Conservation (phyloP, 2,888 invertebrate species). For the Xylocampa areola region DNA sequence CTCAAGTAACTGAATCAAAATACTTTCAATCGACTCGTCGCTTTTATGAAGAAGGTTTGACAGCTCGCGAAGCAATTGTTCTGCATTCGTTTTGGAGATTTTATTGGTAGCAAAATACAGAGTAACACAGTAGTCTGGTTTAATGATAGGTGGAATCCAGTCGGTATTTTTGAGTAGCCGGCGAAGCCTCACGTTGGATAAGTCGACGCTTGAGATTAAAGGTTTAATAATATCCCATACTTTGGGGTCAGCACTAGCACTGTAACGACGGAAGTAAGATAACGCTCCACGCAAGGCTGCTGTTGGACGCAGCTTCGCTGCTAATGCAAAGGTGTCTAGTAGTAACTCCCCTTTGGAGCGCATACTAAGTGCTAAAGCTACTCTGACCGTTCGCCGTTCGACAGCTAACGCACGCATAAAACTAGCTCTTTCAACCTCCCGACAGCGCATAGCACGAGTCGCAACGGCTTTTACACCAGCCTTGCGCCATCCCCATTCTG, state of each 20-base stretch:
- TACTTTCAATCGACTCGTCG: conserved; percentile 53
- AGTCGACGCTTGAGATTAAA: conserved; percentile 58
- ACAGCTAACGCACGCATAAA: conserved; percentile 59
- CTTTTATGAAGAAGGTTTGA: conserved; percentile 60
- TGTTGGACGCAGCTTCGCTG: conserved; percentile 62
- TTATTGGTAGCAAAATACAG: conserved; percentile 61
- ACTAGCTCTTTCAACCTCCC: conserved; percentile 51
- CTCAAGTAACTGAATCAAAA: conserved; percentile 51
- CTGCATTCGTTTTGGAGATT: conserved; percentile 40
- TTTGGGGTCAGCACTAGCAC: conserved; percentile 50
- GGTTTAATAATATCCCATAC: conserved; percentile 72
- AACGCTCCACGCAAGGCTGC: conserved; percentile 66
- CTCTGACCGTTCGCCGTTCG: conserved; percentile 64
- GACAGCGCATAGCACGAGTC: conserved; percentile 65
- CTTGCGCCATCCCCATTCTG: conserved; percentile 62
- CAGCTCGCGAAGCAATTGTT: conserved; percentile 59
- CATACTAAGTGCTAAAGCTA: conserved; percentile 62
- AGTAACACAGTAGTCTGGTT: conserved; percentile 66
- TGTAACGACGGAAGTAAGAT: conserved; percentile 51
- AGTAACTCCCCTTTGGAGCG: background rate
- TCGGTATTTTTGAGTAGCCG: conserved; percentile 38
- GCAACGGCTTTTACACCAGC: conserved; percentile 72
- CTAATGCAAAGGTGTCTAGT: conserved; percentile 51
- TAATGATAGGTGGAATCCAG: conserved; percentile 61
- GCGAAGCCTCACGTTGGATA: conserved; percentile 38